Evolutionary conservation across 2,888 invertebrate genomes (phyloP), one percentile per base, ranked within the genome.

Genomic region (Drosophila paranaensis): DNA sequence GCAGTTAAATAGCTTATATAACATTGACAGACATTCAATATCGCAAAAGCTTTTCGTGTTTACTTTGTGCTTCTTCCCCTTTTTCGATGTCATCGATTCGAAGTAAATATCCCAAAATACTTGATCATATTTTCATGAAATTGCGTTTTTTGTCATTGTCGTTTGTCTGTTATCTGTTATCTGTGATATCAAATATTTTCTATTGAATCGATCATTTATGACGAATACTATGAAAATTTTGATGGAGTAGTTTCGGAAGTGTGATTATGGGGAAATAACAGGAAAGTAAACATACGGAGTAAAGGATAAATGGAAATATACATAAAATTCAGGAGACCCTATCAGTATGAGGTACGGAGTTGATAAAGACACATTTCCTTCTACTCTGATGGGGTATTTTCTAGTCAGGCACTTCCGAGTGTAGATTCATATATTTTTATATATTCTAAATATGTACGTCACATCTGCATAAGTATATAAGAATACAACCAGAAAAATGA

Each of bases 1-100:
- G 3, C 10, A 30, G 16, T 27, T 20, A 14, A 30, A 35, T 11
- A 20, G 48, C 6, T 50, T 50, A 50, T 50, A 33, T 50, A 50
- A 48, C 30, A 48, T n/a, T 10, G 2, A n/a, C 10, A 5, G 10
- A 10, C 9, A 48, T 30, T 30, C n/a, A 48, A 30, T 50, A 50
- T 30, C 48, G 30, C 48, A 48, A n/a, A 48, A 30, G 30, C 48
- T 11, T 48, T 48, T 48, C 11, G 16, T 50, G 50, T 39, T 16
- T 50, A 30, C 27, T 37, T 37, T 16, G 11, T 0, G 27, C 9
- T 10, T 48, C 46, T 16, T 48, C 30, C 11, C 10, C 20, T 11
- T 43, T 5, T 16, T 16, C 16, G 16, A 6, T 30, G 16, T 33
- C 11, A 33, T 20, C n/a, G 37, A 27, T 9, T 61, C 35, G 14